Percentiles rank a stretch among this genome's conserved stretches.
Evolutionary conservation across 2,797 vertebrate species (phyloP).

Genomic region (Melanotaenia pygmaea): DNA sequence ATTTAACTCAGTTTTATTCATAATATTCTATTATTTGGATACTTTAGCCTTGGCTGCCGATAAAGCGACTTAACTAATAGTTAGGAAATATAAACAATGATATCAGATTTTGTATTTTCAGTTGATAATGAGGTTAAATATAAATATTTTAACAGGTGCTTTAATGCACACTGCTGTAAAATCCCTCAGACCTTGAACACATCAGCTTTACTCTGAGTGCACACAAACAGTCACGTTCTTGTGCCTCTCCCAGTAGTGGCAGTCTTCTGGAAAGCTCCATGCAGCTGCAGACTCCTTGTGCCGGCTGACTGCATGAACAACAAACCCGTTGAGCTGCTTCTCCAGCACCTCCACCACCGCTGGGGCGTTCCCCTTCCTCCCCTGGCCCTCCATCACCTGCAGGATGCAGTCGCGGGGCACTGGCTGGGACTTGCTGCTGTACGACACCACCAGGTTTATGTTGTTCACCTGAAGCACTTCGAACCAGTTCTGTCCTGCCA

Average conservation of each 20-base stretch:
- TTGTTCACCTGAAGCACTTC: constrained; percentile 78
- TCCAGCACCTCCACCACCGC: constrained; percentile 77
- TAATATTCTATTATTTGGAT: too few species aligned
- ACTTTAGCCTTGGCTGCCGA: too few species aligned
- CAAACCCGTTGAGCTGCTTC: constrained; percentile 78
- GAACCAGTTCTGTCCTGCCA: constrained; percentile 78
- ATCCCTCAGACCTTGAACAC: background rate
- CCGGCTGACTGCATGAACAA: constrained; percentile 81
- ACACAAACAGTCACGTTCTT: constrained; percentile 82
- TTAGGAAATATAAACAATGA: too few species aligned
- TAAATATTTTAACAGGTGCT: too few species aligned
- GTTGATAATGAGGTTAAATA: background rate
- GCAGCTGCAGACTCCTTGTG: constrained; percentile 80
- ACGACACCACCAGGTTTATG: constrained; percentile 81
- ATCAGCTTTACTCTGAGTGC: constrained; percentile 72
- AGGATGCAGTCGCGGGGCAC: constrained; percentile 73
- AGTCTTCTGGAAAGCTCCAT: constrained; percentile 82
- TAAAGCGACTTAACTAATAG: too few species aligned
- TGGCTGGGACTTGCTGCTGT: constrained; percentile 70
- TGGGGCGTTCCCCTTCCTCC: constrained; percentile 72
- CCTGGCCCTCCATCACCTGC: constrained; percentile 75
- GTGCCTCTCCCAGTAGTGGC: constrained; percentile 86
- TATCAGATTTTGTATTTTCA: too few species aligned
- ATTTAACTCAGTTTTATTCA: too few species aligned
- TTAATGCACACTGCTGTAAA: background rate